Percentiles rank a stretch among this genome's conserved stretches.
Conservation (phyloP, 2,797 vertebrate genomes). For the Antrozous pallidus region DNA sequence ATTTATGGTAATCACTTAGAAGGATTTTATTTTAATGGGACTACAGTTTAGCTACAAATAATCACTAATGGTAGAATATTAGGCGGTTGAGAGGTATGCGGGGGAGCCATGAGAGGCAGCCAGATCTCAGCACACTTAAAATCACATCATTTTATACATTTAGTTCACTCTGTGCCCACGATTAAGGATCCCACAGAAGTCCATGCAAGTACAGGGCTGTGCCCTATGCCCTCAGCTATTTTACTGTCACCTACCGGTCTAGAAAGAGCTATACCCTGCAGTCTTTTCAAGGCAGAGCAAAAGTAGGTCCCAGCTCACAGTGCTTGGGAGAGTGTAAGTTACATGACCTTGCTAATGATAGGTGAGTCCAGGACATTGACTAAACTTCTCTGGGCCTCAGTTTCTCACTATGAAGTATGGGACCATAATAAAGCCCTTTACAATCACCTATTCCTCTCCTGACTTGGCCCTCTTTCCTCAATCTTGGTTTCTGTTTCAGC, state of each 20-base stretch:
- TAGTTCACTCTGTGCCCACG: not conserved
- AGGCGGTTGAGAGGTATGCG: not conserved
- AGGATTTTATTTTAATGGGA: slow-evolving; percentile 63
- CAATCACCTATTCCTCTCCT: not conserved
- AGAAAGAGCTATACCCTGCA: not conserved
- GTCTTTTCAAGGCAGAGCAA: not conserved
- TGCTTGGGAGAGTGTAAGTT: not conserved
- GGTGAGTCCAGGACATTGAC: not conserved
- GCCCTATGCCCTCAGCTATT: not conserved
- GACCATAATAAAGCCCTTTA: not conserved
- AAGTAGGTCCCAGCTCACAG: not conserved
- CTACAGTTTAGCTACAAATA: slow-evolving; percentile 62
- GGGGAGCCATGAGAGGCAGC: not conserved
- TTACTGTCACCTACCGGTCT: not conserved
- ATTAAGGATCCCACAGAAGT: slow-evolving; percentile 9
- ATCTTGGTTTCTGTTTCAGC: not conserved
- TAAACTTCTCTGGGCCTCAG: not conserved
- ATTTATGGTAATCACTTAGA: slow-evolving; percentile 50
- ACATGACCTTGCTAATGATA: not conserved
- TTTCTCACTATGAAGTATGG: not conserved
- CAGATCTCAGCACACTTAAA: slow-evolving; percentile 26
- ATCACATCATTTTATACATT: slow-evolving; percentile 11
- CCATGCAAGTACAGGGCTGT: not conserved
- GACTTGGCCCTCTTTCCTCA: not conserved
- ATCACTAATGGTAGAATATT: slow-evolving; percentile 53